Evolutionary conservation across 2,888 invertebrate genomes (phyloP).

Genomic region (Mythimna ferrago): DNA sequence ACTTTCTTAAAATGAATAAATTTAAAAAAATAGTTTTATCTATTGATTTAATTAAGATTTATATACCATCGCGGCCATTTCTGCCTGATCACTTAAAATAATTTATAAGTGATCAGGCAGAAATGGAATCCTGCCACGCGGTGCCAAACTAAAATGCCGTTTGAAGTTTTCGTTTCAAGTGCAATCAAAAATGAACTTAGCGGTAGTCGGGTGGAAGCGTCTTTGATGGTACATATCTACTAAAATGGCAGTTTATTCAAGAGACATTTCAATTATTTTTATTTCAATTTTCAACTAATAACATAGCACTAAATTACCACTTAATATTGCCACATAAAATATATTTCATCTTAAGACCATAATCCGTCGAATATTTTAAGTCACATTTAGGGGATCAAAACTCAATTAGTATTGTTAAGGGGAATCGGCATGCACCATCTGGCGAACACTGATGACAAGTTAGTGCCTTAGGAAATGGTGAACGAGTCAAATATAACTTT

Average conservation of each 20-base stretch:
- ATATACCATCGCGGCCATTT: not conserved
- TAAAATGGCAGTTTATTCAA: not conserved
- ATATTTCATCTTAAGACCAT: conserved; percentile 53
- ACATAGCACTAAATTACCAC: conserved; percentile 32
- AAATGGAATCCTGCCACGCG: too few species aligned
- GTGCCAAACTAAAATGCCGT: too few species aligned
- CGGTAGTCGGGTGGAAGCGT: too few species aligned
- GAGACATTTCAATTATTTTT: not conserved
- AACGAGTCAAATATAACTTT: conserved; percentile 63
- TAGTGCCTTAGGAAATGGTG: conserved; percentile 64
- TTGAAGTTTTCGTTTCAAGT: too few species aligned
- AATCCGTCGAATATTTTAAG: conserved; percentile 62
- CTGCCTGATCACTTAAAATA: too few species aligned
- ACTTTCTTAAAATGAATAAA: too few species aligned
- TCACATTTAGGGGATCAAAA: conserved; percentile 75
- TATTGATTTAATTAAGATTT: not conserved
- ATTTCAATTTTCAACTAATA: not conserved
- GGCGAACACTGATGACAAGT: conserved; percentile 72
- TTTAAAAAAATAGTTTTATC: not conserved
- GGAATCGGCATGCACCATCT: conserved; percentile 74
- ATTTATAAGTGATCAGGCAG: too few species aligned
- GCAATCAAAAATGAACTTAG: too few species aligned
- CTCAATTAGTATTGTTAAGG: conserved; percentile 74
- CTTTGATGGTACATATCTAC: not conserved
- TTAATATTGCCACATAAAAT: conserved; percentile 43